Evolutionary conservation across 2,113 vertebrate species (phyloP).

Genomic region (Xiphophorus hellerii): DNA sequence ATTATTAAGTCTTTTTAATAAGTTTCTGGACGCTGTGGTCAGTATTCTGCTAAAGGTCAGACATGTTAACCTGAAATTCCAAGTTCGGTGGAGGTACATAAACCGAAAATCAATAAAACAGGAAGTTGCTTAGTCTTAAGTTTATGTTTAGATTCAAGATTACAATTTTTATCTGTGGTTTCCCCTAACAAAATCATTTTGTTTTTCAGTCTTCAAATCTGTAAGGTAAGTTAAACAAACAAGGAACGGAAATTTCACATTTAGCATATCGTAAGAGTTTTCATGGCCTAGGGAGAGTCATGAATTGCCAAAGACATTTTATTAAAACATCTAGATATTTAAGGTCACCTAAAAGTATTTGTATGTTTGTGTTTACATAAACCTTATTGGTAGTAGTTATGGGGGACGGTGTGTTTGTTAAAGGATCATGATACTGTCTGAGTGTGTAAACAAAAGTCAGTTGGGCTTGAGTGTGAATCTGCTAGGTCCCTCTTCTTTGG

Average conservation of each 20-base stretch:
- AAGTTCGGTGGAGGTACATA: too few species aligned
- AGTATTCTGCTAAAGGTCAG: too few species aligned
- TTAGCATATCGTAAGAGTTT: not conserved
- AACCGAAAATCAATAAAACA: too few species aligned
- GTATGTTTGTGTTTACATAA: constrained; percentile 41
- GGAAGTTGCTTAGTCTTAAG: too few species aligned
- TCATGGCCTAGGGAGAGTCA: not conserved
- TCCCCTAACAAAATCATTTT: too few species aligned
- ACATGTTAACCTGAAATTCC: too few species aligned
- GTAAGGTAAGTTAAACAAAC: not conserved
- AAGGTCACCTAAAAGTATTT: constrained; percentile 36
- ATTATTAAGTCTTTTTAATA: too few species aligned
- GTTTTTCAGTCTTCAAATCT: not conserved
- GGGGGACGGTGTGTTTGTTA: constrained; percentile 46
- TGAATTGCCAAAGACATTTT: constrained; percentile 8
- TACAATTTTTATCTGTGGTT: too few species aligned
- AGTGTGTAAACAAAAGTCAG: constrained; percentile 75
- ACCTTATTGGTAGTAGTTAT: constrained; percentile 38
- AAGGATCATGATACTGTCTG: constrained; percentile 55
- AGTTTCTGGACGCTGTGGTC: too few species aligned
- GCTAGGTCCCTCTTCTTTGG: constrained; percentile 49
- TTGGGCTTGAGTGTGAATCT: constrained; percentile 61
- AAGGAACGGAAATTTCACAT: not conserved
- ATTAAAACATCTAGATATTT: constrained; percentile 20
- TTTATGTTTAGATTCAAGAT: too few species aligned